Percentiles rank a stretch among this genome's conserved stretches.
Evolutionary conservation across 1,140 invertebrate species (phyloP).

Genomic region (Trichonephila inaurata): DNA sequence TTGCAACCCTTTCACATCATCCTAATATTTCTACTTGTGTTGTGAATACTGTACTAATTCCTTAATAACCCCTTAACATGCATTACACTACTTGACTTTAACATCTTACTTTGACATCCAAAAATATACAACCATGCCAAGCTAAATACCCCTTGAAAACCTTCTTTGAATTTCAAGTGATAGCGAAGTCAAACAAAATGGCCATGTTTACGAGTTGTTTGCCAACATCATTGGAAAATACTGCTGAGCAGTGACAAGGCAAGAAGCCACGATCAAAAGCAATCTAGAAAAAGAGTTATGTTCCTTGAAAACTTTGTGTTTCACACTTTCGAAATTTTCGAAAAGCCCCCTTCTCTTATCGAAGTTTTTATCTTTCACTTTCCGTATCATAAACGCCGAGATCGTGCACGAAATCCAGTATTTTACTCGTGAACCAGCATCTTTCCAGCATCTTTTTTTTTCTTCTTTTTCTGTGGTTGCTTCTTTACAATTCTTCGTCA

Average conservation of each 20-base stretch:
- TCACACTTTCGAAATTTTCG: neutral
- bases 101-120: no score
- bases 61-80: no score
- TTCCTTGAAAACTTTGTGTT: neutral
- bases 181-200: neutral
- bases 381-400: conserved; percentile 61
- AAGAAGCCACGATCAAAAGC: neutral
- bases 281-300: neutral
- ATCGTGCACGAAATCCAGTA: conserved; percentile 65
- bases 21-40: no score
- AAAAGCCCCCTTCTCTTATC: neutral
- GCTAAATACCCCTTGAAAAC: no score
- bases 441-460: conserved; percentile 12
- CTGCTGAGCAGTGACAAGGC: neutral
- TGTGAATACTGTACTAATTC: no score
- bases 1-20: no score
- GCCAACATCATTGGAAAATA: neutral
- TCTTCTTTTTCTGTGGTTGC: neutral
- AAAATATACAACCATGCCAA: no score
- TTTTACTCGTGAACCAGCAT: conserved; percentile 47
- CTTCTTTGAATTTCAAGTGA: no score
- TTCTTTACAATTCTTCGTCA: conserved; percentile 7
- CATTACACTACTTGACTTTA: no score
- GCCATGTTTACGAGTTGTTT: neutral
- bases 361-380: conserved; percentile 51